phyloP scores from a whole-genome alignment of 2,888 invertebrate species.

The Eledona agricola region DNA sequence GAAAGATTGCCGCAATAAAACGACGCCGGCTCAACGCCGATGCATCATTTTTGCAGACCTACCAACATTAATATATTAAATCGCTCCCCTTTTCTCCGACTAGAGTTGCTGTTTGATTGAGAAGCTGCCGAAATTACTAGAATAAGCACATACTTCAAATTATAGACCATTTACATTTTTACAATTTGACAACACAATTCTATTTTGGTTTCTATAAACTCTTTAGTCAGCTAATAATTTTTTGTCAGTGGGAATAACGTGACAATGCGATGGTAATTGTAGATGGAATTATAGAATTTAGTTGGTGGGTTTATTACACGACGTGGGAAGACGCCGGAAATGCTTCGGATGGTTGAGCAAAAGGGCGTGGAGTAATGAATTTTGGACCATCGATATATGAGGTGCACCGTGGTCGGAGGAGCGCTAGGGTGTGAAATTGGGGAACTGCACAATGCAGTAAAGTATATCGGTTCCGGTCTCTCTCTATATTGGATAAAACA shows the following conservation, averaged over 20 bases:
- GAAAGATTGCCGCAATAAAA: constrained; percentile 36
- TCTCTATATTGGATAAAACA: constrained; percentile 52
- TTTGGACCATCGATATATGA: constrained; percentile 60
- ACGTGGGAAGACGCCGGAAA: constrained; percentile 24
- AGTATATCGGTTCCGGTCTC: constrained; percentile 47
- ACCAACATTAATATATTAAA: constrained; percentile 36
- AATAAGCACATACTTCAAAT: no score
- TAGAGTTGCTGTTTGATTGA: constrained; percentile 10
- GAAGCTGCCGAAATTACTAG: no score
- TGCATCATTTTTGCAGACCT: constrained; percentile 33
- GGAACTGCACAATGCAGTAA: constrained; percentile 58
- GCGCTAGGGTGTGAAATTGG: constrained; percentile 60
- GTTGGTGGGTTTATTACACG: background rate
- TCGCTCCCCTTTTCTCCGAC: constrained; percentile 10
- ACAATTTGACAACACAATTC: no score
- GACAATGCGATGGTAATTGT: no score
- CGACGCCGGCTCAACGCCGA: constrained; percentile 32
- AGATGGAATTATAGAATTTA: no score
- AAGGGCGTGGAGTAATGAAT: constrained; percentile 56
- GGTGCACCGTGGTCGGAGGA: constrained; percentile 55
- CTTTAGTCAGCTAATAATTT: no score
- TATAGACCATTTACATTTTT: no score
- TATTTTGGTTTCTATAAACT: no score
- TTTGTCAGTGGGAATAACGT: no score
- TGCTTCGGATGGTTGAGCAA: constrained; percentile 43